Conservation (phyloP, 2,113 vertebrate species). For the Ailuropoda melanoleuca region DNA sequence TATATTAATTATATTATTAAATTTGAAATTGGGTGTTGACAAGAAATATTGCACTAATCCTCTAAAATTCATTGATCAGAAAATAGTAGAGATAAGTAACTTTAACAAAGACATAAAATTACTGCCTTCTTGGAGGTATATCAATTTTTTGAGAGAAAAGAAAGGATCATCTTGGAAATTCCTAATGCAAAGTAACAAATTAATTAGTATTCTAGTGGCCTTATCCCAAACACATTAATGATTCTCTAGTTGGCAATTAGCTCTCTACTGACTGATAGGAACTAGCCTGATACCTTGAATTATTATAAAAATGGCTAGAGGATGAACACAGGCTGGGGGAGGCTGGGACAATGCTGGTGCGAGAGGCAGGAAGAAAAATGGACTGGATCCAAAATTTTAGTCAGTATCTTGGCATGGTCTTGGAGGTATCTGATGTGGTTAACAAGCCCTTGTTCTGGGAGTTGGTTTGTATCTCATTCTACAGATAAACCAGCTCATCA, state of each 20-base stretch:
- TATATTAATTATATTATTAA: background rate
- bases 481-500: background rate
- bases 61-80: background rate
- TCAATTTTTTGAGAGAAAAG: constrained; percentile 27
- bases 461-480: background rate
- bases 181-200: constrained; percentile 1
- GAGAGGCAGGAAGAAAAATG: constrained; percentile 15
- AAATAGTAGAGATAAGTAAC: background rate
- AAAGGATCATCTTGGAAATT: background rate
- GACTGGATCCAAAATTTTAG: background rate
- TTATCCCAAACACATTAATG: background rate
- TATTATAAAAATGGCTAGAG: background rate
- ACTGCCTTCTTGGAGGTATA: background rate
- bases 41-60: background rate
- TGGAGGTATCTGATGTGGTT: background rate
- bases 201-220: background rate
- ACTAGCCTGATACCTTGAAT: background rate
- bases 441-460: background rate
- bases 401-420: background rate
- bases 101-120: constrained; percentile 33
- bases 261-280: background rate
- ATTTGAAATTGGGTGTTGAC: background rate
- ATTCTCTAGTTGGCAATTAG: background rate
- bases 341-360: background rate
- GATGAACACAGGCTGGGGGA: background rate